Conservation (phyloP, 2,797 vertebrate genomes). For the Acestrorhynchus altus region DNA sequence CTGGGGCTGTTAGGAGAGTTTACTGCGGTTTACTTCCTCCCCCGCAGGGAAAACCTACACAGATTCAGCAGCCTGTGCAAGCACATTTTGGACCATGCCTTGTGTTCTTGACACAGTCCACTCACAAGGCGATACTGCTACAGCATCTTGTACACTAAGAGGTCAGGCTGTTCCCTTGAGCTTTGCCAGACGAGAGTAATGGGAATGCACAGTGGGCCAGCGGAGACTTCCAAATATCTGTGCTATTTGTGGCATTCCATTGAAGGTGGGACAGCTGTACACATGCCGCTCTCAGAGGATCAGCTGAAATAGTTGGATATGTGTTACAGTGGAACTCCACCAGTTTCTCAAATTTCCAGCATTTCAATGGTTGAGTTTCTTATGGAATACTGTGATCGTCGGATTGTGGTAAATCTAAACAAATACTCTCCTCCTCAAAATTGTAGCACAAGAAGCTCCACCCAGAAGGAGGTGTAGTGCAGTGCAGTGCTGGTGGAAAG, state of each 20-base stretch:
- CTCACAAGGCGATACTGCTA: background rate
- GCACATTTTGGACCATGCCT: constrained; percentile 10
- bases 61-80: constrained; percentile 22
- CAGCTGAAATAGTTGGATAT: background rate
- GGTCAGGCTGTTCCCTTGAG: constrained; percentile 43
- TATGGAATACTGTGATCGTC: no score
- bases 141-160: constrained; percentile 43
- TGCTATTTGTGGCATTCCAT: constrained; percentile 46
- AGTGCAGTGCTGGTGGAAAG: no score
- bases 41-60: constrained; percentile 3
- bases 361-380: no score
- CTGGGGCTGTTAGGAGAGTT: constrained; percentile 34
- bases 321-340: background rate
- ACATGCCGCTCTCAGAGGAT: constrained; percentile 7
- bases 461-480: no score
- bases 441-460: no score
- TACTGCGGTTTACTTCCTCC: constrained; percentile 45
- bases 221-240: constrained; percentile 48
- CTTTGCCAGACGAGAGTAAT: background rate
- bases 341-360: background rate
- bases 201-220: constrained; percentile 10
- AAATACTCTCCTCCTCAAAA: no score
- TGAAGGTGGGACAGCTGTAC: constrained; percentile 45
- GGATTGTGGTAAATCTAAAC: no score
- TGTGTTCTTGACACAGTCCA: constrained; percentile 12